Conservation (phyloP, 1,140 invertebrate species). For the Ceratosolen fusciceps region DNA sequence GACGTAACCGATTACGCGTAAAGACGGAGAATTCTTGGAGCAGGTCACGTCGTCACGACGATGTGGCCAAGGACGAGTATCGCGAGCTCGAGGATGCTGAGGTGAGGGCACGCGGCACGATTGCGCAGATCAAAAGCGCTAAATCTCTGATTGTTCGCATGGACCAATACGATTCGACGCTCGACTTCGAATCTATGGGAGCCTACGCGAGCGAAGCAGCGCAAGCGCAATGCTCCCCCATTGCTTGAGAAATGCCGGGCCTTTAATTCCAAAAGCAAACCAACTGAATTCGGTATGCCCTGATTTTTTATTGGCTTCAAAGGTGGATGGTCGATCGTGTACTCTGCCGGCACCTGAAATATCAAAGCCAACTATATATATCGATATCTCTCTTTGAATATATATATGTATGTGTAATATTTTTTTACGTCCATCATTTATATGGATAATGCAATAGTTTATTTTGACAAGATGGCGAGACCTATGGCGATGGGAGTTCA, state of each 20-base stretch:
- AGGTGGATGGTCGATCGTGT: slow-evolving; percentile 51
- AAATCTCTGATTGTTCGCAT: slow-evolving; percentile 58
- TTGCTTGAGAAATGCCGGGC: slow-evolving; percentile 49
- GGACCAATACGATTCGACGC: slow-evolving; percentile 49
- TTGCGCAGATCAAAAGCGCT: slow-evolving; percentile 55
- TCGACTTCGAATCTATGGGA: slow-evolving; percentile 46
- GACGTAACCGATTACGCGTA: background rate
- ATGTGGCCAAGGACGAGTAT: slow-evolving; percentile 36
- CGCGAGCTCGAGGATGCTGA: background rate
- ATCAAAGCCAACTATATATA: background rate
- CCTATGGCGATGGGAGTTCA: too few relatives aligned
- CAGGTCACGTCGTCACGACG: slow-evolving; percentile 57
- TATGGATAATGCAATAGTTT: too few relatives aligned
- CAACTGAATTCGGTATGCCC: slow-evolving; percentile 53
- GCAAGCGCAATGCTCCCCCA: slow-evolving; percentile 48
- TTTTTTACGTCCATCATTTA: too few relatives aligned
- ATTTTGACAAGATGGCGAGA: too few relatives aligned
- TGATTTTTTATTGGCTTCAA: background rate
- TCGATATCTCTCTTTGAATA: too few relatives aligned
- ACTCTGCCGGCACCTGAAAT: slow-evolving; percentile 54
- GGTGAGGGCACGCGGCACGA: slow-evolving; percentile 26
- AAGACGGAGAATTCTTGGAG: background rate
- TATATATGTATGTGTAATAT: too few relatives aligned
- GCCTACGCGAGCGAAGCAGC: slow-evolving; percentile 55
- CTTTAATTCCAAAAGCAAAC: slow-evolving; percentile 55